Evolutionary conservation across 2,888 invertebrate genomes (phyloP).

Genomic region (Serripes groenlandicus): DNA sequence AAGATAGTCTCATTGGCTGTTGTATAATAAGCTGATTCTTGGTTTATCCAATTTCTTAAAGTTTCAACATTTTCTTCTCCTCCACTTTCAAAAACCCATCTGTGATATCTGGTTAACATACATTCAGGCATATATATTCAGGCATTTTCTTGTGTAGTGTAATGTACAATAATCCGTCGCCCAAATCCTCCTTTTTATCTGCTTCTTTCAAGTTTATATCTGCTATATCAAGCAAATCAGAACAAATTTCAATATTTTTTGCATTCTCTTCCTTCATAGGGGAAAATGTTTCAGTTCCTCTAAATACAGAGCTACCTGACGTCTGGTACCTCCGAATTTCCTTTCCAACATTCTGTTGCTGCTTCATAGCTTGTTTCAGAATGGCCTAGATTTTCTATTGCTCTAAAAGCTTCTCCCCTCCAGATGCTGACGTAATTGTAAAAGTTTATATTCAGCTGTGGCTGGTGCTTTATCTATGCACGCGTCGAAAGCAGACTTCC

Average conservation of each 20-base stretch:
- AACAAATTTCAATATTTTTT: not conserved
- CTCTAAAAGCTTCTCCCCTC: not conserved
- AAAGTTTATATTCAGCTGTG: slow-evolving; percentile 1
- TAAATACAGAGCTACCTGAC: not conserved
- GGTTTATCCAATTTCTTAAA: slow-evolving; percentile 23
- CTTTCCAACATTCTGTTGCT: not conserved
- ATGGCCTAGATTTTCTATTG: not conserved
- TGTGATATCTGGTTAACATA: slow-evolving; percentile 41
- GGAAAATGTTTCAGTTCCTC: not conserved
- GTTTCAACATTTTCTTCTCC: slow-evolving; percentile 15
- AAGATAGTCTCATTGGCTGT: slow-evolving; percentile 29
- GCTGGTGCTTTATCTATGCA: not conserved
- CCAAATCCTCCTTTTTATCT: not conserved
- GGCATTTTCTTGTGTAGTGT: slow-evolving; percentile 19
- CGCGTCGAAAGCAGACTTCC: not conserved
- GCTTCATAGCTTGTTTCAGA: not conserved
- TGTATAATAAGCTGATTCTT: no score
- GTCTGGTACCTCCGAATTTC: not conserved
- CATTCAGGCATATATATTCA: slow-evolving; percentile 37
- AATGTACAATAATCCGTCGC: not conserved
- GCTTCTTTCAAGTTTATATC: slow-evolving; percentile 12
- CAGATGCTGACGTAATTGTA: not conserved
- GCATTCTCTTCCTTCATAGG: slow-evolving; percentile 1
- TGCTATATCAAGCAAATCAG: slow-evolving; percentile 9
- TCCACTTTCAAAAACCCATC: slow-evolving; percentile 38